Conservation (phyloP, 2,113 vertebrate genomes). For the Callorhinus ursinus region DNA sequence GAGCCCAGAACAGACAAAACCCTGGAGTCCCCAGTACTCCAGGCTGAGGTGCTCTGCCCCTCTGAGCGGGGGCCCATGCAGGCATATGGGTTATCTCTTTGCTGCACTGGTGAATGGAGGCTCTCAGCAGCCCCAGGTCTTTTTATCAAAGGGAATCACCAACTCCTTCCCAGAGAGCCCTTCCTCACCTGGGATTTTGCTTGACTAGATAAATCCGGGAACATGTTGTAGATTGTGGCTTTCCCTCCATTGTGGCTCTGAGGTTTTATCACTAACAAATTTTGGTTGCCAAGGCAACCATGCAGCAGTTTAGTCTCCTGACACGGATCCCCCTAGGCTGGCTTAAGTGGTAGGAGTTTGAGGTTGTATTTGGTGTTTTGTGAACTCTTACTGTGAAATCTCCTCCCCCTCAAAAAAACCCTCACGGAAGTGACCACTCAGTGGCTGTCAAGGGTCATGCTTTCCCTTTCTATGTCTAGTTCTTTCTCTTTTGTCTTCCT, state of each 20-base stretch:
- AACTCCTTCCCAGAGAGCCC: background rate
- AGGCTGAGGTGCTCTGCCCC: background rate
- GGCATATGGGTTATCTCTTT: background rate
- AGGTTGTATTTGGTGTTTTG: background rate
- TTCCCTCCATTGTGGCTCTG: background rate
- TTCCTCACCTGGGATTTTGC: background rate
- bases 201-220: background rate
- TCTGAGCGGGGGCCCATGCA: background rate
- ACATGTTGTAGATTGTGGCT: background rate
- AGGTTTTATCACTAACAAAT: conserved; percentile 60
- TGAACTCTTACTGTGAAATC: background rate
- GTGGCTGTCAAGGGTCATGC: background rate
- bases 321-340: background rate
- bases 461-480: background rate
- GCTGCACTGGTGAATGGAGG: background rate
- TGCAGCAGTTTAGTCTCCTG: background rate
- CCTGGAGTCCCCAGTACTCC: background rate
- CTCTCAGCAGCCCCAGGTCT: background rate
- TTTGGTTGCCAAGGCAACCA: conserved; percentile 67
- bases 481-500: background rate
- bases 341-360: background rate
- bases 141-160: background rate
- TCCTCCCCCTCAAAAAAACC: background rate
- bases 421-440: background rate
- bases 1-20: background rate